Evolutionary conservation across 1,140 invertebrate species (phyloP), one percentile per base, ranked within the genome.

Genomic region (Drosophila prosaltans): DNA sequence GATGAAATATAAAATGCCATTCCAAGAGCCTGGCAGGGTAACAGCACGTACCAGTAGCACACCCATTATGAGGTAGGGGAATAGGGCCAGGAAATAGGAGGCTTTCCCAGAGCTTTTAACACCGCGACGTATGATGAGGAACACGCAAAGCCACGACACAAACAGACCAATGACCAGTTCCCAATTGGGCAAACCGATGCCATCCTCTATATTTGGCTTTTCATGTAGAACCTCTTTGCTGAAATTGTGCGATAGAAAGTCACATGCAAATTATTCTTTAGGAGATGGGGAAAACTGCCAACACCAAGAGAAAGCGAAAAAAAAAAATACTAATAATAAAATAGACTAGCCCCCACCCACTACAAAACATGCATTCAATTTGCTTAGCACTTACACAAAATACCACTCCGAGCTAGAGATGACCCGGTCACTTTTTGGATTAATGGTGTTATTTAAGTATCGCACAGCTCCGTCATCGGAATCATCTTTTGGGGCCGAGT

Each of bases 21-120:
- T 93, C 0, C 91, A 90, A 1, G 97, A 96, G 1, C 97, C 97
- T 0, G 95, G 94, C 62, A 98, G 92, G 0, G 96, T 97, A 92
- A 96, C 81, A 93, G 97, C 88, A 93, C 93, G 80, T 1, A 96
- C 94, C 2, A 98, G 93, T 1, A 98, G 92, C 1, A 96, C 95
- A 0, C 96, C 92, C 91, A 98, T 94, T n/a, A 98, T 94, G 0
- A 97, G 93, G 86, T 98, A 98, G 0, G 97, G 97, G 83, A 98
- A 98, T 1, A 97, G 89, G 0, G 97, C 97, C 0, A 97, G 94
- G 90, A 98, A 97, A 80, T 97, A 98, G 0, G 96, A 95, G 0
- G 95, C 95, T 92, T 96, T 96, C 41, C 96, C 96, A 0, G 95
- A 95, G 75, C 95, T 96, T 81, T 96, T 95, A 0, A 98, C 96